Conservation (phyloP, 2,113 vertebrate species). For the Romanogobio albipinnatus region DNA sequence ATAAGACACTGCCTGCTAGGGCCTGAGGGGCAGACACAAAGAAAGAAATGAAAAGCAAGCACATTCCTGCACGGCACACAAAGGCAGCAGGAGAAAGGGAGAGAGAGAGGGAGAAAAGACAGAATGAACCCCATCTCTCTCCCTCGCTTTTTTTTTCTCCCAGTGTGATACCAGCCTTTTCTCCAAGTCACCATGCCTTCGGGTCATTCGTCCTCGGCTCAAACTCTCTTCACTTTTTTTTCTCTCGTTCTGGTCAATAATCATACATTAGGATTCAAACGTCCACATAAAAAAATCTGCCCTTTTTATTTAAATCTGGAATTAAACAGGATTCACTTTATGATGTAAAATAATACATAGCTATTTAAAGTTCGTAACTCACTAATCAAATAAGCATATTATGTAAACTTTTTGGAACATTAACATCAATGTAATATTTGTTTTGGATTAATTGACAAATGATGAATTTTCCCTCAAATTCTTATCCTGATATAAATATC, state of each 20-base stretch:
- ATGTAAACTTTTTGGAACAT: too few species aligned
- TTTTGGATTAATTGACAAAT: too few species aligned
- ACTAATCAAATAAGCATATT: too few species aligned
- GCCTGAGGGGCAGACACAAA: slow-evolving; percentile 76
- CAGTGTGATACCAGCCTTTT: slow-evolving; percentile 51
- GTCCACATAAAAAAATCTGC: background rate
- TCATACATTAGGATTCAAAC: background rate
- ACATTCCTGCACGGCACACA: slow-evolving; percentile 80
- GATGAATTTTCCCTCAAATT: background rate
- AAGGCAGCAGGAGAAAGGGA: slow-evolving; percentile 43
- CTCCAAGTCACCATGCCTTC: background rate
- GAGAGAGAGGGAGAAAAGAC: slow-evolving; percentile 36
- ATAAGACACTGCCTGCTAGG: slow-evolving; percentile 86
- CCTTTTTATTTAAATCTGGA: too few species aligned
- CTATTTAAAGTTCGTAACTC: too few species aligned
- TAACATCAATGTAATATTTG: too few species aligned
- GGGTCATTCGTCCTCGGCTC: slow-evolving; percentile 33
- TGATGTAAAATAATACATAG: too few species aligned
- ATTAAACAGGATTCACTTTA: too few species aligned
- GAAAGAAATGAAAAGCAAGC: slow-evolving; percentile 83
- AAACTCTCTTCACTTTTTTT: background rate
- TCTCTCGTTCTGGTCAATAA: background rate
- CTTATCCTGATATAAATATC: background rate
- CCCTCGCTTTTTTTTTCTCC: slow-evolving; percentile 60
- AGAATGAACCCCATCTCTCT: slow-evolving; percentile 63